Evolutionary conservation across 2,888 invertebrate species (phyloP).

Genomic region (Parelbella ahira): DNA sequence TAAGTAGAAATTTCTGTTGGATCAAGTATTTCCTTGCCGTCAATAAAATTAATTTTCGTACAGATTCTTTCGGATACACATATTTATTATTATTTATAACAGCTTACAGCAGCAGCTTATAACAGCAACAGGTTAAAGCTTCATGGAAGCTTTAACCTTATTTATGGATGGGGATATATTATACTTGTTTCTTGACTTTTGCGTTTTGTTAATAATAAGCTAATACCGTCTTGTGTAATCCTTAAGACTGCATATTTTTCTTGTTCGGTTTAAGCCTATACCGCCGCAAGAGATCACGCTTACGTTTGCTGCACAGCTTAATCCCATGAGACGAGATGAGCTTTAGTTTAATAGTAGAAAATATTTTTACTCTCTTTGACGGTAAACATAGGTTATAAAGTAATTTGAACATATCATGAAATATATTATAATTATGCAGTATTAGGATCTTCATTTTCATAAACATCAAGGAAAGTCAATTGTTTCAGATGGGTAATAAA

Average conservation of each 20-base stretch:
- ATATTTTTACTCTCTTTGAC: not conserved
- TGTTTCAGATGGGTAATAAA: not conserved
- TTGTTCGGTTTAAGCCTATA: no score
- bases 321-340: not conserved
- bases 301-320: not conserved
- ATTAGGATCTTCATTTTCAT: not conserved
- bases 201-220: no score
- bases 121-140: no score
- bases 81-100: no score
- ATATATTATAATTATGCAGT: not conserved
- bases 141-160: no score
- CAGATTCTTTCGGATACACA: not conserved
- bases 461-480: not conserved
- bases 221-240: no score
- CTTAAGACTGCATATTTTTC: no score
- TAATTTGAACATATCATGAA: not conserved
- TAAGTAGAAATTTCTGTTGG: not conserved
- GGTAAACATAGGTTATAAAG: conserved; percentile 4
- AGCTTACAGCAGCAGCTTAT: no score
- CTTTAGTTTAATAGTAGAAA: not conserved
- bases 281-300: not conserved
- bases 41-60: not conserved
- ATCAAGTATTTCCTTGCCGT: not conserved
- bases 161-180: no score
- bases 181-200: no score